phyloP scores from a whole-genome alignment of 2,113 vertebrate species.

The Martes martes region DNA sequence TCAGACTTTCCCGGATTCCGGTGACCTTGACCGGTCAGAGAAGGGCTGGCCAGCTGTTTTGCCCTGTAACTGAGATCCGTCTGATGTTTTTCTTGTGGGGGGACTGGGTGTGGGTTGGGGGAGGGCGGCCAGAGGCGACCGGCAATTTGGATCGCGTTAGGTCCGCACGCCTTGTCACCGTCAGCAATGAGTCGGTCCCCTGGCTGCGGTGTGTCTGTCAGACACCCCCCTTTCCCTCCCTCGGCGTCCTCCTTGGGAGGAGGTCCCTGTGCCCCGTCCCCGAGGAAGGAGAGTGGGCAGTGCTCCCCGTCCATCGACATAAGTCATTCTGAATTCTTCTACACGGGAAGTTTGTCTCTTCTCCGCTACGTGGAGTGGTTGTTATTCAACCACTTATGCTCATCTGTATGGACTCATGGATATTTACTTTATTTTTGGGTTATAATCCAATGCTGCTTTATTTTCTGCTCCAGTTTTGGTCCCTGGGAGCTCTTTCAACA shows the following conservation, averaged over 20 bases:
- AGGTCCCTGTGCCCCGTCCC: fast-evolving
- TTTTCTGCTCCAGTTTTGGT: too few species aligned
- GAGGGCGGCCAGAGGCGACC: background rate
- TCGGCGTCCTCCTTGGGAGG: background rate
- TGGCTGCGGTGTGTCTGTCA: background rate
- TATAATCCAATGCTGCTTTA: background rate
- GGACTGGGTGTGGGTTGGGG: background rate
- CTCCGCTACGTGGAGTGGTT: background rate
- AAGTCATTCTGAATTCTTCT: background rate
- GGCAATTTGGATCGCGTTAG: fast-evolving
- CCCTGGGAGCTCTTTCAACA: fast-evolving
- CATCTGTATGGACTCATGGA: background rate
- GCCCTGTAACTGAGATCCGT: background rate
- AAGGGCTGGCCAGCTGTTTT: background rate
- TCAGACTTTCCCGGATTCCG: background rate
- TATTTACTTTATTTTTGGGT: background rate
- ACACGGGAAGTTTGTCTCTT: background rate
- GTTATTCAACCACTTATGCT: background rate
- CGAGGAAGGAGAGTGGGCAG: fast-evolving
- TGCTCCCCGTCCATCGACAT: fast-evolving
- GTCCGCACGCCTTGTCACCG: fast-evolving
- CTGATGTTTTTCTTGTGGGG: background rate
- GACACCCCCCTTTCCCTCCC: fast-evolving
- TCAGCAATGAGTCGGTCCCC: background rate
- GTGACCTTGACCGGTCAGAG: background rate